Conservation (phyloP, 35 echinoderm and acorn worm species). For the Diadema setosum region DNA sequence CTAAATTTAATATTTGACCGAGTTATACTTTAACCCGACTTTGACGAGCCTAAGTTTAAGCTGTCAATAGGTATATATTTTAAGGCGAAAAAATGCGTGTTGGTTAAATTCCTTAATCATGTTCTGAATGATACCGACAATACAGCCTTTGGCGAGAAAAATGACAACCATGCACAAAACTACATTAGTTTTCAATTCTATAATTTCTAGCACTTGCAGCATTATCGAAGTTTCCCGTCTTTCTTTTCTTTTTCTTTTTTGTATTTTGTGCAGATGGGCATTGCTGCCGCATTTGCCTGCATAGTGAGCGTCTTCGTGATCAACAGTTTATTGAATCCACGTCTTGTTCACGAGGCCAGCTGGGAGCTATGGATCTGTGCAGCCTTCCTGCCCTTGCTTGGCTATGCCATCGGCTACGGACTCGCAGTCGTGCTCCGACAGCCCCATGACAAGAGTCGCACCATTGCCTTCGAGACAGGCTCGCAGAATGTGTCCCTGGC, state of each 20-base stretch:
- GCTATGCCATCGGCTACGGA: constrained; percentile 57
- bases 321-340: neutral
- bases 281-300: neutral
- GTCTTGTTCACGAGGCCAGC: constrained; percentile 28
- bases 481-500: constrained; percentile 78
- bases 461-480: constrained; percentile 84
- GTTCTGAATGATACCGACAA: too few relatives aligned
- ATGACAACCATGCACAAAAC: too few relatives aligned
- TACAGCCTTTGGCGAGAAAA: too few relatives aligned
- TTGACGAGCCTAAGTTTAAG: too few relatives aligned
- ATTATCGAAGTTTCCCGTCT: too few relatives aligned
- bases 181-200: too few relatives aligned
- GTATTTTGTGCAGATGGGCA: neutral
- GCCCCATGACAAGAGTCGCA: constrained; percentile 62
- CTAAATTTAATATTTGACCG: too few relatives aligned
- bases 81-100: too few relatives aligned
- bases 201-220: too few relatives aligned
- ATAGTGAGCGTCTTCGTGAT: neutral
- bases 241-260: neutral
- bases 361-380: constrained; percentile 86
- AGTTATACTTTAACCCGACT: too few relatives aligned
- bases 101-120: too few relatives aligned
- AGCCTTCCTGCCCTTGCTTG: constrained; percentile 21
- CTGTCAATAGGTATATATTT: too few relatives aligned
- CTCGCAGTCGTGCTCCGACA: constrained; percentile 64